Evolutionary conservation across 92 coral and sea anemone species (phyloP).

Genomic region (Parazoanthus darwini): DNA sequence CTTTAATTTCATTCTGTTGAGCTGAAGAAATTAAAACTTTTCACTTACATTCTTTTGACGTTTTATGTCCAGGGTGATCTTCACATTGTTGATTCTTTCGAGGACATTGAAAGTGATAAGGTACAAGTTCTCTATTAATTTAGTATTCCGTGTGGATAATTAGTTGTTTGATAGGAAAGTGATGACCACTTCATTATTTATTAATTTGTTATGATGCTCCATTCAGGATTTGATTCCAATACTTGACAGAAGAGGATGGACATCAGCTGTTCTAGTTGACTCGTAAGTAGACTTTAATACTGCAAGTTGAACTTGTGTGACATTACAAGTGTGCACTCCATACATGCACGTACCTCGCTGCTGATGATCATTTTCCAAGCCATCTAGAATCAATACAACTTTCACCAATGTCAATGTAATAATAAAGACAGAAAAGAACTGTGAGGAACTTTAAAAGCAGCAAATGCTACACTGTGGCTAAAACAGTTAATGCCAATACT

Average conservation of each 20-base stretch:
- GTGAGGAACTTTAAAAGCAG: too few relatives aligned
- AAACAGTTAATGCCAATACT: too few relatives aligned
- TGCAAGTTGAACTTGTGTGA: background rate
- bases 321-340: background rate
- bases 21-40: too few relatives aligned
- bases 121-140: slow-evolving; percentile 31
- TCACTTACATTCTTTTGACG: background rate
- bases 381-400: too few relatives aligned
- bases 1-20: background rate
- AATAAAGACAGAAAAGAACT: too few relatives aligned
- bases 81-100: slow-evolving; percentile 89
- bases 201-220: background rate
- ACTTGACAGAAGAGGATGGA: slow-evolving; percentile 85
- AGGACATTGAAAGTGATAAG: slow-evolving; percentile 72
- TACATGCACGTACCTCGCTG: too few relatives aligned
- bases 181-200: too few relatives aligned
- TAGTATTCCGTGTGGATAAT: background rate
- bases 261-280: slow-evolving; percentile 90
- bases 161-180: background rate
- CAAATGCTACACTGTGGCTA: too few relatives aligned
- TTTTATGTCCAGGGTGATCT: slow-evolving; percentile 77
- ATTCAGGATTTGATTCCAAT: slow-evolving; percentile 78
- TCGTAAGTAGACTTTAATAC: slow-evolving; percentile 55
- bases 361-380: too few relatives aligned
- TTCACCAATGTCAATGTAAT: too few relatives aligned